Percentiles rank a stretch among this genome's conserved stretches.
These are phyloP conservation scores for Galerucella nymphaeae DNA, from an alignment of 2,888 invertebrate genomes.

Conservation along the genomic window DNA sequence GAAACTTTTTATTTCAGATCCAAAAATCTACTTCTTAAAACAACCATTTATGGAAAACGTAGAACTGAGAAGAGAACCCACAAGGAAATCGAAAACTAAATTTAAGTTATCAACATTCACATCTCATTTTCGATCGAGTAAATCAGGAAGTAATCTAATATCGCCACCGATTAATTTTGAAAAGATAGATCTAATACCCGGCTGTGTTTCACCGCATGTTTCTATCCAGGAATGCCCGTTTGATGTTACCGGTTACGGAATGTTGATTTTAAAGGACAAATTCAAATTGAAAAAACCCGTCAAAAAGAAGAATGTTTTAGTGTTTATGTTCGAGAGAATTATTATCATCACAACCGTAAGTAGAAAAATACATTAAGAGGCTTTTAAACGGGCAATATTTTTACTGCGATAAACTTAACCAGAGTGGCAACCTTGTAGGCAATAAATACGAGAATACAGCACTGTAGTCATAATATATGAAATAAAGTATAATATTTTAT, in stretches of 20 bases:
- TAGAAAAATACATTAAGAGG: neutral
- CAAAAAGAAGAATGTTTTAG: constrained; percentile 54
- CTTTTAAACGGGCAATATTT: too few species aligned
- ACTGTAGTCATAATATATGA: too few species aligned
- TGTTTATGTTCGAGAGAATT: constrained; percentile 60
- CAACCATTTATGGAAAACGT: constrained; percentile 24
- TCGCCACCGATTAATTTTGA: constrained; percentile 45
- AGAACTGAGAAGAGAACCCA: constrained; percentile 23
- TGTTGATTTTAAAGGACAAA: constrained; percentile 55
- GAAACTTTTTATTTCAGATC: neutral
- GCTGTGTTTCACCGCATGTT: constrained; percentile 34
- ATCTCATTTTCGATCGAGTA: constrained; percentile 27
- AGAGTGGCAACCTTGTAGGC: too few species aligned
- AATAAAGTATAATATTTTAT: too few species aligned
- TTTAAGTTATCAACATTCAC: constrained; percentile 20
- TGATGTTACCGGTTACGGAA: constrained; percentile 58
- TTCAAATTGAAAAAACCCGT: constrained; percentile 55
- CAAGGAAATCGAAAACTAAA: constrained; percentile 28
- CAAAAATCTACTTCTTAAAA: neutral
- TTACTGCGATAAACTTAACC: too few species aligned
- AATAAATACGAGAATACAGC: too few species aligned
- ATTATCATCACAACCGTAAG: constrained; percentile 56
- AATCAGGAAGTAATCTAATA: constrained; percentile 33
- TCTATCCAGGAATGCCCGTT: constrained; percentile 58
- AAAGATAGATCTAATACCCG: constrained; percentile 34